A percentile compares a stretch with the other conserved stretches of the same genome.
Conservation (phyloP, 1,140 invertebrate genomes). For the Phymastichus coffea region DNA sequence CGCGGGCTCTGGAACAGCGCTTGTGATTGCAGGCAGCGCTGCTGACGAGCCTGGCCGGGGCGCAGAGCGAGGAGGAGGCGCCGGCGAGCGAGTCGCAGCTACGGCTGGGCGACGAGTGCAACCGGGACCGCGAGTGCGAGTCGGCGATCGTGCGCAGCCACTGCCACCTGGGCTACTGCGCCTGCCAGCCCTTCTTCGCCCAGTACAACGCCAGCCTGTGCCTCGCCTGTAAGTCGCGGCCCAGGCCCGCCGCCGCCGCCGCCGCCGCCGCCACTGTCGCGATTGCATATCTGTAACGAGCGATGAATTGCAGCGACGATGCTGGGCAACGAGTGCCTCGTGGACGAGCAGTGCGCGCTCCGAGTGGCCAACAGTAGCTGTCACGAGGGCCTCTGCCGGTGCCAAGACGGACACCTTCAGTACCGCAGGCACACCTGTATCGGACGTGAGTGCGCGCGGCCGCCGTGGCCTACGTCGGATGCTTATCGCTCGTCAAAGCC, state of each 20-base stretch:
- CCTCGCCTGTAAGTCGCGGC: conserved; percentile 67
- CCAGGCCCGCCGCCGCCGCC: no score
- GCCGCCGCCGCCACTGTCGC: no score
- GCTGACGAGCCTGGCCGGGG: no score
- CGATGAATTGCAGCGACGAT: conserved; percentile 73
- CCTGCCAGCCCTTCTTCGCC: conserved; percentile 68
- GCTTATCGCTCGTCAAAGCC: no score
- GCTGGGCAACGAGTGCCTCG: conserved; percentile 72
- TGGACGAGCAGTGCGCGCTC: conserved; percentile 73
- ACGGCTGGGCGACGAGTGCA: conserved; percentile 44
- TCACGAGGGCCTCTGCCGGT: conserved; percentile 72
- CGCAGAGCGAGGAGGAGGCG: neutral
- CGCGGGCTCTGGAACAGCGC: no score
- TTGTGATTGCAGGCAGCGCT: no score
- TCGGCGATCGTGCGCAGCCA: conserved; percentile 57
- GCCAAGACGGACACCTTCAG: conserved; percentile 77
- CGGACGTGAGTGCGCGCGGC: conserved; percentile 86
- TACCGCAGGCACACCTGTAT: conserved; percentile 86
- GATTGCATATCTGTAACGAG: no score
- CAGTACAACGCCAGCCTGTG: conserved; percentile 64
- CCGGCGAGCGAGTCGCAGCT: neutral
- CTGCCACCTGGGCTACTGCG: conserved; percentile 64
- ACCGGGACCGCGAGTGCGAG: conserved; percentile 61
- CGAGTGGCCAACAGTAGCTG: conserved; percentile 80
- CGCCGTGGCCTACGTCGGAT: no score